Evolutionary conservation across 1,140 invertebrate species (phyloP), one percentile per base, ranked within the genome.

Genomic region (Drosophila gunungcola): DNA sequence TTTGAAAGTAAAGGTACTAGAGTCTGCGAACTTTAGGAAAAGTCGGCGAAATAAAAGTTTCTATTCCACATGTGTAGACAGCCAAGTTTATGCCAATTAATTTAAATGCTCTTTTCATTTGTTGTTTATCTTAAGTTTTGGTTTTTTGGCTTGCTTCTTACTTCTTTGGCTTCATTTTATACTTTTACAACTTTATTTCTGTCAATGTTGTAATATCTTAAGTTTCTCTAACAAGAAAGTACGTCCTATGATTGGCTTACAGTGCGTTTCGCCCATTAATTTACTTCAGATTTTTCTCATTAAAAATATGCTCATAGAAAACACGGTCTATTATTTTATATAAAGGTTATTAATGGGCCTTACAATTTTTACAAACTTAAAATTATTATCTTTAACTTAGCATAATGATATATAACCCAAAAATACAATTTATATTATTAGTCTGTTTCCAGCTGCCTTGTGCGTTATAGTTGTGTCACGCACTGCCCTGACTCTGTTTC

Each of bases 41-140:
- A 16, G 4, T 57, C 11, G 11, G 10, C 34, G 4, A 49, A 32
- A 36, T 42, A 13, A 34, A 25, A 62, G 60, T 62, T 34, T 42
- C 4, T 9, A 12, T 32, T 29, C 25, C 53, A 48, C 52, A 75
- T 76, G 54, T 73, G 69, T 38, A 46, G 55, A 45, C 46, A 58
- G 72, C 36, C 27, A 61, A 61, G 58, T 46, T 52, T 58, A 64
- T 49, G 54, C 61, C 76, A 84, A 84, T 84, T 84, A 84, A 84
- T 84, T 84, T 76, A 61, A 78, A 68, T 82, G 79, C 68, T 68
- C 41, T 52, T 70, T 63, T 57, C 53, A 79, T 73, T 76, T 77
- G 51, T 58, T 70, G 65, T 80, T 77, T 84, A 63, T 72, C 72
- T 73, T 68, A 73, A 84, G 80, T 84, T 80, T 68, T n/a, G 52